Conservation (phyloP, 2,888 invertebrate genomes). For the Pyrgus malvae region DNA sequence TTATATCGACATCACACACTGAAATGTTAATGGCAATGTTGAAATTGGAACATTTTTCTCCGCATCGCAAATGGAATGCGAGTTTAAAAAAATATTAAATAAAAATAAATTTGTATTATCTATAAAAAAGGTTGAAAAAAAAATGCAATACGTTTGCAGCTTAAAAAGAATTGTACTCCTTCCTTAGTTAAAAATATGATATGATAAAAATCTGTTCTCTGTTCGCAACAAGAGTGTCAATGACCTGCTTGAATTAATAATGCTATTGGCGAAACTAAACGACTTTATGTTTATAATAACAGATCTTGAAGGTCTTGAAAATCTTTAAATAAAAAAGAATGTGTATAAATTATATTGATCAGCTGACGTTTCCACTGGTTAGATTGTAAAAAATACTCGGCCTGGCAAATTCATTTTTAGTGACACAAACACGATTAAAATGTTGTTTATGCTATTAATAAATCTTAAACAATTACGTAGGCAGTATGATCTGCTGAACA, state of each 20-base stretch:
- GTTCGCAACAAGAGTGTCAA: constrained; percentile 9
- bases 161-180: too few species aligned
- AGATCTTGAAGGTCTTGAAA: not conserved
- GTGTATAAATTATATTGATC: not conserved
- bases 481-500: too few species aligned
- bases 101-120: not conserved
- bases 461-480: too few species aligned
- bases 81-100: not conserved
- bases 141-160: too few species aligned
- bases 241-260: constrained; percentile 2
- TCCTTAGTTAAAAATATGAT: too few species aligned
- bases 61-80: constrained; percentile 3
- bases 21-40: constrained; percentile 64
- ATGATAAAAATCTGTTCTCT: constrained; percentile 1
- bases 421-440: not conserved
- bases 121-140: not conserved
- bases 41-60: constrained; percentile 42
- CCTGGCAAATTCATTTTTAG: not conserved
- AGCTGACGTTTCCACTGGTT: not conserved
- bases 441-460: not conserved
- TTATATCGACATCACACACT: constrained; percentile 49
- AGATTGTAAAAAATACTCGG: not conserved
- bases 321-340: constrained; percentile 8
- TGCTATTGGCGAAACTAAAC: not conserved
- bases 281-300: not conserved